Evolutionary conservation across 2,797 vertebrate species (phyloP), one percentile per base, ranked within the genome.

Genomic region (Sebastolobus altivelis): DNA sequence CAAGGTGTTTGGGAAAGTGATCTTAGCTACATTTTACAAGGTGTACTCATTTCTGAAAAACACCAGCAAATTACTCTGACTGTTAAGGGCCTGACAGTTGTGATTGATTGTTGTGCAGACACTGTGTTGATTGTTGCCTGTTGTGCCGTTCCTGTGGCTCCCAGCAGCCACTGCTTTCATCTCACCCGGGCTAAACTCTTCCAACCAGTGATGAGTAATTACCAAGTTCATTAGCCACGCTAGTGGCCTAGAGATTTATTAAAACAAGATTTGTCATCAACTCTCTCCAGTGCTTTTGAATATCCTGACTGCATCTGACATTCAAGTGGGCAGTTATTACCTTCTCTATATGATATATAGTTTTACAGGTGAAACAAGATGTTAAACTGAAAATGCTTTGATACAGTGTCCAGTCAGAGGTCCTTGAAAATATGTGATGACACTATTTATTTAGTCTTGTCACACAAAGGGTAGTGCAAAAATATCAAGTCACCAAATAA

Each of bases 31-130:
- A 93, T 91, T 93, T 94, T 95, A 93, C 88, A 91, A 93, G 89
- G 93, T 95, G 93, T 90, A 96, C 95, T 96, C 95, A 96, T 95
- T 95, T 96, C 94, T 95, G 94, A 95, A 93, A 94, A 95, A 95
- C 92, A 95, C 93, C 95, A 91, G 94, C 94, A 96, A 95, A 97
- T 93, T 92, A 94, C 93, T 89, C 65, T 72, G 89, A 91, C 94
- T 94, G 95, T 95, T 95, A 94, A 95, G 95, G 95, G 93, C 82
- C 94, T 94, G 95, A 97, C 98, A 96, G 93, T 89, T 96, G 90
- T 98, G 97, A 98, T 97, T 96, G 97, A 98, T 97, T 96, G 96
- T 96, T 93, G 96, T 91, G 93, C 95, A 96, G 95, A 94, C 91
- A 95, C 90, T 94, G 94, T 97, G 97, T 95, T 96, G 96, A 96